These are phyloP conservation scores for Ochotona curzoniae DNA, from an alignment of 2,113 vertebrate genomes.

Conservation along the genomic window DNA sequence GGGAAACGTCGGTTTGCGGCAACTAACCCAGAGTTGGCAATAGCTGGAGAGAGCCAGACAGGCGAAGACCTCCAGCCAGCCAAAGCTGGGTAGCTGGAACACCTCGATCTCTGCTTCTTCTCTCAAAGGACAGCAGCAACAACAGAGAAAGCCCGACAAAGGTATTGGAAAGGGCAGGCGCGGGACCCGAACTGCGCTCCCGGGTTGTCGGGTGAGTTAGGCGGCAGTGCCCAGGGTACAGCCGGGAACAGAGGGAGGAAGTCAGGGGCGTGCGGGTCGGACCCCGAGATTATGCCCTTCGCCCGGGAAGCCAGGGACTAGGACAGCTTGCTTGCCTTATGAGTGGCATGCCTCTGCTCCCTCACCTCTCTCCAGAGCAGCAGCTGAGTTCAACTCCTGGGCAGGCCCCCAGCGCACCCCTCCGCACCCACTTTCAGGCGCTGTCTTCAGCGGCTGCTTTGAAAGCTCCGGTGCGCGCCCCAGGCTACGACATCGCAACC, in stretches of 20 bases:
- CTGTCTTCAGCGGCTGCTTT: neutral
- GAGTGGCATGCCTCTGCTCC: neutral
- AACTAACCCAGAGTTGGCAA: neutral
- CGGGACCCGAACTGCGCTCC: neutral
- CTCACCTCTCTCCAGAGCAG: neutral
- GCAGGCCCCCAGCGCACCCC: neutral
- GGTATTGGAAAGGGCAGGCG: neutral
- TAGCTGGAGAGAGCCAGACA: neutral
- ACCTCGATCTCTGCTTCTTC: neutral
- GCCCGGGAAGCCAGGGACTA: neutral
- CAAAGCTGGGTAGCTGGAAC: neutral
- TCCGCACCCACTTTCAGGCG: neutral
- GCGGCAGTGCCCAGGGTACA: neutral
- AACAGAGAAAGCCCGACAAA: neutral
- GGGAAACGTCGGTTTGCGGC: neutral
- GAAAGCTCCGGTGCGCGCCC: neutral
- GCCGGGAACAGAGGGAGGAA: neutral
- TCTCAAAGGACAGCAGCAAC: neutral
- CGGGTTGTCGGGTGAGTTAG: neutral
- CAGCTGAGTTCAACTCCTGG: neutral
- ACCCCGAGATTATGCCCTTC: neutral
- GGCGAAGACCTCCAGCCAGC: neutral
- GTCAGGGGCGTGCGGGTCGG: too few relatives aligned
- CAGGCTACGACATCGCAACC: fast-evolving
- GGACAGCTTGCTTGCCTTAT: fast-evolving